phyloP scores from a whole-genome alignment of 1,140 invertebrate genomes.

The Drosophila sp. region DNA sequence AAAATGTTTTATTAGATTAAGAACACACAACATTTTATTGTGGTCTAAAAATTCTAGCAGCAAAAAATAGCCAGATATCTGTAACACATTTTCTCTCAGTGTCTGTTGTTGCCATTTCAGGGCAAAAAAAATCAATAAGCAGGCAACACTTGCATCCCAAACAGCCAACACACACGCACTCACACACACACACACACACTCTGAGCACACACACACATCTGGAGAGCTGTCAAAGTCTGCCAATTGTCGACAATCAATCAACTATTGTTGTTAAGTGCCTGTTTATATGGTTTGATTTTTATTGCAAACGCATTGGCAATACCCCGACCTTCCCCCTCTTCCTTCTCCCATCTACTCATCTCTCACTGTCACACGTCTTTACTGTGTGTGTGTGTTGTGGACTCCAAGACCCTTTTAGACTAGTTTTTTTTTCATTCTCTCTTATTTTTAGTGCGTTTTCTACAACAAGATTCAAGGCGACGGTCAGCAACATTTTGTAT shows the following conservation, averaged over 20 bases:
- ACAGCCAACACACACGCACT: conserved; percentile 27
- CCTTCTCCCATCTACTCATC: neutral
- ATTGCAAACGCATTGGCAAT: conserved; percentile 64
- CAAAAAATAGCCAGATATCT: too few relatives aligned
- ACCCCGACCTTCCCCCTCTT: neutral
- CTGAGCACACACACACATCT: conserved; percentile 37
- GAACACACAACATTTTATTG: too few relatives aligned
- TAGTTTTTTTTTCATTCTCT: too few relatives aligned
- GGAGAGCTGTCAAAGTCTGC: conserved; percentile 23
- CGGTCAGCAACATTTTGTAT: conserved; percentile 38
- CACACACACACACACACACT: conserved; percentile 36
- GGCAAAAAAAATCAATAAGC: conserved; percentile 50
- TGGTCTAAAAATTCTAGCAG: too few relatives aligned
- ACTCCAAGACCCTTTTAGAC: conserved; percentile 18
- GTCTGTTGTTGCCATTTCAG: neutral
- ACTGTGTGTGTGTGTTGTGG: neutral
- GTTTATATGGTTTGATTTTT: conserved; percentile 61
- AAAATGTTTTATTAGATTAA: too few relatives aligned
- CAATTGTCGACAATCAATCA: conserved; percentile 77
- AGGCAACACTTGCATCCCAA: conserved; percentile 55
- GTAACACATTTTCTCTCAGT: neutral
- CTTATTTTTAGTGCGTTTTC: conserved; percentile 41
- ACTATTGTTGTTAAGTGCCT: conserved; percentile 65
- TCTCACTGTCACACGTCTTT: neutral
- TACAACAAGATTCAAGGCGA: conserved; percentile 22